Evolutionary conservation across 1,140 invertebrate genomes (phyloP).

Genomic region (Drosophila melanogaster): DNA sequence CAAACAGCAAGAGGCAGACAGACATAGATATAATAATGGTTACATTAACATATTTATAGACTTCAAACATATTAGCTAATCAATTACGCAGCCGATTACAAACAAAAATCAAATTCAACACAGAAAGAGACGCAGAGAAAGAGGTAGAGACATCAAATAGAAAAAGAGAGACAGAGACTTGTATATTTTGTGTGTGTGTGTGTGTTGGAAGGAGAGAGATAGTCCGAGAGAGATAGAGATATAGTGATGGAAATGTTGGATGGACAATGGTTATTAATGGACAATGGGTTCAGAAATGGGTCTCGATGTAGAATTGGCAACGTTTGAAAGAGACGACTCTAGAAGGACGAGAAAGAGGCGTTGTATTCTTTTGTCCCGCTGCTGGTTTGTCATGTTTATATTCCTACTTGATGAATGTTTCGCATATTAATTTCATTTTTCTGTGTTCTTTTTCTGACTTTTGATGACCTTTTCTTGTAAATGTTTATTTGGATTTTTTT

Average conservation of each 20-base stretch:
- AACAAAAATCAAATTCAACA: conserved; percentile 44
- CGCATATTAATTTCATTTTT: conserved; percentile 52
- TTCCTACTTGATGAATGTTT: conserved; percentile 55
- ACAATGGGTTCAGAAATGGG: conserved; percentile 51
- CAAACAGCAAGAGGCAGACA: conserved; percentile 49
- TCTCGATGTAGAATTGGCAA: conserved; percentile 33
- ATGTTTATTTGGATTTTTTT: conserved; percentile 40
- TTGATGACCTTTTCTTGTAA: conserved; percentile 38
- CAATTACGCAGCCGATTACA: conserved; percentile 67
- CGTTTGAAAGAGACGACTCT: conserved; percentile 3
- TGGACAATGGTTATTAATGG: conserved; percentile 73
- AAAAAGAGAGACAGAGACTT: conserved; percentile 24
- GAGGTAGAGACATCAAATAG: conserved; percentile 12
- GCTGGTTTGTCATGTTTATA: conserved; percentile 39
- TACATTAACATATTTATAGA: conserved; percentile 20
- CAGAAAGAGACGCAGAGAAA: conserved; percentile 24
- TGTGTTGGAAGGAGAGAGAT: conserved; percentile 21
- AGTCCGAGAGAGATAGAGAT: conserved; percentile 30
- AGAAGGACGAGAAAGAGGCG: conserved; percentile 10
- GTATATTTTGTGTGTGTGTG: conserved; percentile 17
- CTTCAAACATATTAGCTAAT: conserved; percentile 38
- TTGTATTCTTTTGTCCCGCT: conserved; percentile 42
- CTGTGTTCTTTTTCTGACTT: conserved; percentile 13
- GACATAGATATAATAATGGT: conserved; percentile 33
- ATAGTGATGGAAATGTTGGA: conserved; percentile 62